Percentiles rank a stretch among this genome's conserved stretches.
These are phyloP conservation scores for Rhyacophila evoluta DNA, from an alignment of 2,888 invertebrate genomes.

Conservation along the genomic window DNA sequence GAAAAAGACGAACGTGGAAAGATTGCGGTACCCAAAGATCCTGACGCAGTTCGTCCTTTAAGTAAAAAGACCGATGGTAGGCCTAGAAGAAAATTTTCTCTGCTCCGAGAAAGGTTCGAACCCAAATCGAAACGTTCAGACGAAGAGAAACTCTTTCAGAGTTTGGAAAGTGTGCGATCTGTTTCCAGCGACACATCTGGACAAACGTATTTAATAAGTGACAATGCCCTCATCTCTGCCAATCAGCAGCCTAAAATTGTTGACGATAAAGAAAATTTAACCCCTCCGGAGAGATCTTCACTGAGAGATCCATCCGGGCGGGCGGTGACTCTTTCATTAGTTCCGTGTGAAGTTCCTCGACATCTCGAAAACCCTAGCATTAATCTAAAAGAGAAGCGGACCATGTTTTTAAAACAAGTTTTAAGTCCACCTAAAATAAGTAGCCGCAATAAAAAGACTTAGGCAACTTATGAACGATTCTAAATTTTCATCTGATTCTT, in stretches of 20 bases:
- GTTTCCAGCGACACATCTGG: conserved; percentile 56
- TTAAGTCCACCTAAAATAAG: conserved; percentile 71
- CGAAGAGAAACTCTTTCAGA: conserved; percentile 66
- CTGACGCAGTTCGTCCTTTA: conserved; percentile 62
- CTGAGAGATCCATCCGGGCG: conserved; percentile 27
- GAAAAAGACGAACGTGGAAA: conserved; percentile 62
- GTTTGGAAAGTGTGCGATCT: conserved; percentile 59
- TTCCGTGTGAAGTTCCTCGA: conserved; percentile 53
- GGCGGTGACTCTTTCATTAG: conserved; percentile 53
- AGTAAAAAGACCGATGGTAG: conserved; percentile 61
- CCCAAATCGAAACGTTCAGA: conserved; percentile 66
- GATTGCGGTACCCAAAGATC: conserved; percentile 57
- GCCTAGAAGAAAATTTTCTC: conserved; percentile 72
- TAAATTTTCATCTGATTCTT: background rate
- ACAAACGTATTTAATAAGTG: conserved; percentile 44
- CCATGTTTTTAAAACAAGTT: conserved; percentile 71
- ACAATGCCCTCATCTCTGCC: conserved; percentile 41
- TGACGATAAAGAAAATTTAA: conserved; percentile 58
- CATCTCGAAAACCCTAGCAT: conserved; percentile 56
- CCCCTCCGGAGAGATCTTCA: conserved; percentile 44
- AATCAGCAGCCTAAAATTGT: conserved; percentile 46
- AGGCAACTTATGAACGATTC: too few species aligned
- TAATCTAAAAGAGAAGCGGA: conserved; percentile 68
- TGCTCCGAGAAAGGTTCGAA: conserved; percentile 72
- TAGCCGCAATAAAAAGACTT: conserved; percentile 58